Evolutionary conservation across 2,888 invertebrate genomes (phyloP).

Genomic region (Oeneis ivallda): DNA sequence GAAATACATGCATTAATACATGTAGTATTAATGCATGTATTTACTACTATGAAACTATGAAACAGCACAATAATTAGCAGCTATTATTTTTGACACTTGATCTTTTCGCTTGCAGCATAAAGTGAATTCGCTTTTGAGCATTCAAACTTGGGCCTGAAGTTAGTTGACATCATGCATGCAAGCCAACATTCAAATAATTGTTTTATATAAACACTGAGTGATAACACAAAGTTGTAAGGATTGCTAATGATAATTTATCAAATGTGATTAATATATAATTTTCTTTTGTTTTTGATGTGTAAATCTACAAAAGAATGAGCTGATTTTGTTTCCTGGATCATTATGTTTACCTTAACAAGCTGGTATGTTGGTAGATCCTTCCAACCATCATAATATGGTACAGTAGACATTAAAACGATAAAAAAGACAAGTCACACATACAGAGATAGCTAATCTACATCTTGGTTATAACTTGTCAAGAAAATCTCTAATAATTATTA

Average conservation of each 20-base stretch:
- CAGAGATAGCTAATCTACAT: conserved; percentile 67
- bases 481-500: conserved; percentile 12
- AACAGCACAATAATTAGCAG: no score
- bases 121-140: no score
- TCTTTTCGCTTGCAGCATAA: no score
- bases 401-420: conserved; percentile 79
- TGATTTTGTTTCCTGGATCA: conserved; percentile 61
- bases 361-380: conserved; percentile 85
- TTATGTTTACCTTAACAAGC: conserved; percentile 83
- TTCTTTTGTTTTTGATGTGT: conserved; percentile 57
- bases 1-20: no score
- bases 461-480: conserved; percentile 26
- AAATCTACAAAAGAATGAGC: conserved; percentile 73
- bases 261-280: conserved; percentile 12
- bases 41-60: no score
- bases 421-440: conserved; percentile 80
- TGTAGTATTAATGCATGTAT: no score
- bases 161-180: conserved; percentile 26
- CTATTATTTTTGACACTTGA: no score
- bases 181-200: conserved; percentile 15
- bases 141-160: no score
- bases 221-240: conserved; percentile 12
- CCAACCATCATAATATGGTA: conserved; percentile 79
- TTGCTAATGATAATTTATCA: conserved; percentile 20
- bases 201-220: conserved; percentile 9